Conservation (phyloP, 2,113 vertebrate genomes). For the Psammodynastes pulverulentus region DNA sequence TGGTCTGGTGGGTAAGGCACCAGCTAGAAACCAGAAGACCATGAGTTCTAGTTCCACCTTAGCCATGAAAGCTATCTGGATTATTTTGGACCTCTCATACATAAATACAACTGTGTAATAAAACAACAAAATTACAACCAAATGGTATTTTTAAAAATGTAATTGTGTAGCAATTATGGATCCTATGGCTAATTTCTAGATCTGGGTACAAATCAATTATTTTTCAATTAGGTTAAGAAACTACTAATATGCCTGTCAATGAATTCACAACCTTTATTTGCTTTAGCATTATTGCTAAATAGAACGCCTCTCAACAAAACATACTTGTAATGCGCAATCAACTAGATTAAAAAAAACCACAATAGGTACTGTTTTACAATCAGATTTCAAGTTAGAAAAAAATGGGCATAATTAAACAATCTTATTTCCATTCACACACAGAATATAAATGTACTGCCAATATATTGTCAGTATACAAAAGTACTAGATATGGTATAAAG, state of each 20-base stretch:
- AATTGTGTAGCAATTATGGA: background rate
- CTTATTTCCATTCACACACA: background rate
- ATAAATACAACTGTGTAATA: background rate
- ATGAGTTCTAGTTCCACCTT: background rate
- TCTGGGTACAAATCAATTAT: background rate
- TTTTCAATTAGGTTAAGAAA: background rate
- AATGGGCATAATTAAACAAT: background rate
- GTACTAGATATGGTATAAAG: background rate
- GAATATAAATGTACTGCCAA: background rate
- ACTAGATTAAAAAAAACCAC: background rate
- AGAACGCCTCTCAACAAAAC: background rate
- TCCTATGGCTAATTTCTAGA: background rate
- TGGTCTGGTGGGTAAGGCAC: background rate
- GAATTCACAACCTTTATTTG: background rate
- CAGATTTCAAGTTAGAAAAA: background rate
- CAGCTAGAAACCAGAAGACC: background rate
- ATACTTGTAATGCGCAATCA: background rate
- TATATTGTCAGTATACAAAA: background rate
- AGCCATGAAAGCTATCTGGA: background rate
- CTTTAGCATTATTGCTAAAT: background rate
- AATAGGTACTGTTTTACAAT: background rate
- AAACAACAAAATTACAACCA: background rate
- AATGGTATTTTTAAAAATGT: background rate
- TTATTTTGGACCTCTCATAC: background rate
- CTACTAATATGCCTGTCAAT: background rate